Evolutionary conservation across 30 jellyfish, hydroid and myxozoan genomes (phyloP).

Genomic region (Sanderia malayensis): DNA sequence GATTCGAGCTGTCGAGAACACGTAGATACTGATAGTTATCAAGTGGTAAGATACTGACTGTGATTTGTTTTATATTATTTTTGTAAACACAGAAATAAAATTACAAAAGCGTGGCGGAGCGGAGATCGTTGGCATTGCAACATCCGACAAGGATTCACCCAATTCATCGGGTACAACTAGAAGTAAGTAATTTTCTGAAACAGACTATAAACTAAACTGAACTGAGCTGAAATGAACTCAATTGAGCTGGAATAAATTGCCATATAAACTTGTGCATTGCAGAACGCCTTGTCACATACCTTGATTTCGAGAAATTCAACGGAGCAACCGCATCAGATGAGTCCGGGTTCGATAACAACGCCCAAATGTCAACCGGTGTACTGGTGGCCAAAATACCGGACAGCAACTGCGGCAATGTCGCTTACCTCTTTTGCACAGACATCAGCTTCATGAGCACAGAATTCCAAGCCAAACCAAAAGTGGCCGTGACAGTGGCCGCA

Average conservation of each 20-base stretch:
- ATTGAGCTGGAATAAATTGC: too few species aligned
- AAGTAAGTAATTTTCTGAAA: too few species aligned
- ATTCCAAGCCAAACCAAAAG: constrained; percentile 95
- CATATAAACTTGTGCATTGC: too few species aligned
- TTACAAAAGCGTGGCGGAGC: constrained; percentile 65
- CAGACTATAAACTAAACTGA: too few species aligned
- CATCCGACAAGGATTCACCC: constrained; percentile 49
- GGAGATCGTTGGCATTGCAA: constrained; percentile 57
- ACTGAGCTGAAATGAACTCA: too few species aligned
- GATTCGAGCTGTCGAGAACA: too few species aligned
- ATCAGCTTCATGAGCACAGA: constrained; percentile 58
- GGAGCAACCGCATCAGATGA: constrained; percentile 67
- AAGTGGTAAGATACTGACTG: too few species aligned
- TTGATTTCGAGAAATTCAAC: constrained; percentile 79
- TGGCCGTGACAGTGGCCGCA: constrained; percentile 89
- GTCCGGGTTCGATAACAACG: constrained; percentile 90
- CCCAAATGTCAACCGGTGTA: constrained; percentile 78
- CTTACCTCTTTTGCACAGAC: constrained; percentile 72
- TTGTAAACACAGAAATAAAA: constrained; percentile 49
- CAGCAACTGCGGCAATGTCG: constrained; percentile 94
- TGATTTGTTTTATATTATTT: too few species aligned
- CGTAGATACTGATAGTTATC: too few species aligned
- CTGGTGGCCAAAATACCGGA: constrained; percentile 74
- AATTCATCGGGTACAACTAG: constrained; percentile 43
- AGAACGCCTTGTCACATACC: constrained; percentile 87